Evolutionary conservation across 2,888 invertebrate genomes (phyloP).

Genomic region (Ennomos erosarius): DNA sequence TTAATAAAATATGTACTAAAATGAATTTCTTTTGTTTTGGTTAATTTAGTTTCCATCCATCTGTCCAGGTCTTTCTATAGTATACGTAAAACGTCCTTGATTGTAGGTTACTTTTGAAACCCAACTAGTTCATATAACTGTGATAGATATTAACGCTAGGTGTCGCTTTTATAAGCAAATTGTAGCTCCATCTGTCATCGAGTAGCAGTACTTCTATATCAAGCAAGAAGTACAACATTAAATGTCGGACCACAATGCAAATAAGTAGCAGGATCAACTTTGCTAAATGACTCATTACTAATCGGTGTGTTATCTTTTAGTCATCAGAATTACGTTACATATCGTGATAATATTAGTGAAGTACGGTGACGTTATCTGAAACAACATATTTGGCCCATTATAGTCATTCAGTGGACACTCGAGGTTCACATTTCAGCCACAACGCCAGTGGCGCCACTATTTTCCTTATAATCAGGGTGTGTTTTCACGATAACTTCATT

Average conservation of each 20-base stretch:
- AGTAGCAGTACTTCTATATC: conserved; percentile 43
- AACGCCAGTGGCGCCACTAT: conserved; percentile 77
- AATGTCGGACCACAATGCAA: conserved; percentile 22
- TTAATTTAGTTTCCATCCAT: neutral
- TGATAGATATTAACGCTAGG: conserved; percentile 6
- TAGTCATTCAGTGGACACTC: conserved; percentile 31
- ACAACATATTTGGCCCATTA: conserved; percentile 23
- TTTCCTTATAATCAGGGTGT: conserved; percentile 83
- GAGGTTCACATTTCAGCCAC: conserved; percentile 59
- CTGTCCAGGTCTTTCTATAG: too few species aligned
- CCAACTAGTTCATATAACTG: too few species aligned
- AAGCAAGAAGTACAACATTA: conserved; percentile 4
- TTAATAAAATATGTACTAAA: conserved; percentile 30
- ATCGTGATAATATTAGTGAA: conserved; percentile 31
- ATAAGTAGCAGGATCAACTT: conserved; percentile 23
- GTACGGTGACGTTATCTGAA: conserved; percentile 28
- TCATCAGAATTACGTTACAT: conserved; percentile 33
- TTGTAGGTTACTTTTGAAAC: too few species aligned
- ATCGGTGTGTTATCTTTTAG: conserved; percentile 36
- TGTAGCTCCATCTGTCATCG: conserved; percentile 52
- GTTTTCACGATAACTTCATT: conserved; percentile 83
- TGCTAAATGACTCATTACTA: conserved; percentile 35
- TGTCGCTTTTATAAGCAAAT: conserved; percentile 10
- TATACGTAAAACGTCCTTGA: too few species aligned
- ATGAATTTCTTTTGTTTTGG: conserved; percentile 11